Base-by-base conservation (phyloP, 2,888 invertebrate species). In the Drosophila longiperda region DNA sequence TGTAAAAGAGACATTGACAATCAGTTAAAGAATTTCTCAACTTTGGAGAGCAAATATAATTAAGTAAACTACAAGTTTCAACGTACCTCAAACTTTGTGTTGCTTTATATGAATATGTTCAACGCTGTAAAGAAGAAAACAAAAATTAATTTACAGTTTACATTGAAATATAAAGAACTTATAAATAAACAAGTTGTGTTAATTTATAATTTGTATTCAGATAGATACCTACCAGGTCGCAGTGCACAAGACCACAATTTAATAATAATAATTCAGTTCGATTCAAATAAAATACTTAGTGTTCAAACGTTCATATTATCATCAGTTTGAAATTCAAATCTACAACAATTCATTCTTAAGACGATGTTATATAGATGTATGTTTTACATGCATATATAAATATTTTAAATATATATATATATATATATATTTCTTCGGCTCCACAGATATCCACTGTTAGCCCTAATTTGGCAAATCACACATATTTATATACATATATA, bases 391-490 rank as follows among this genome's bases (percentile, higher is more conserved):
- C n/a, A 3, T 20, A 33, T 52, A 20, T 12, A 3, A 15, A 36
- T 36, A 15, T 38, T 55, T 15, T 20, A 1, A 8, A 26, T 5
- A 8, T 40, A 4, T 40, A n/a, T 48, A 8, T 40, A 4, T 40
- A n/a, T 48, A 36, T 15, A 17, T 60, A 11, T 40, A 38, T 40
- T 15, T 6, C 45, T 15, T 40, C 1, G 38, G 34, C 38, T 60
- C 20, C 54, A 32, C 23, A 62, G 65, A 76, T 73, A 78, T 70
- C 65, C 58, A 66, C 55, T 70, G 77, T 66, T 80, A 75, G 75
- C 84, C 82, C 80, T 84, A 82, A 84, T 82, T 82, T 84, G 68
- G 58, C 73, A 68, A 80, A 83, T 80, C 81, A 53, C 11, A 66
- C 17, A 52, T 48, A 52, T 36, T 1, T 20, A 42, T 5, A 11